Evolutionary conservation across 1,140 invertebrate genomes (phyloP).

Genomic region (Drosophila sp.): DNA sequence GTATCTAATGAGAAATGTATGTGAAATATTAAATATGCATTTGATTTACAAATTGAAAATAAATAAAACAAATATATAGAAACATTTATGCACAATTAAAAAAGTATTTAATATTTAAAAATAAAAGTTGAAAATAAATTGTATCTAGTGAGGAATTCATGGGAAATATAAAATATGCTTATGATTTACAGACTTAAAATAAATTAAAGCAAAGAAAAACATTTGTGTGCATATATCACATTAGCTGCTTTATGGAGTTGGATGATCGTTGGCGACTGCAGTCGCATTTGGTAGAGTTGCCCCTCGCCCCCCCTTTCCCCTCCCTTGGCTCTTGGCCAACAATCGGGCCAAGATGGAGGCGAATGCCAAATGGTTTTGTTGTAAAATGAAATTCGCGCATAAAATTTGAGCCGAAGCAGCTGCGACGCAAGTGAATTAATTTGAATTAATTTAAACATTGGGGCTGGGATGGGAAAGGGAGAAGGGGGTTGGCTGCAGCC

Average conservation of each 20-base stretch:
- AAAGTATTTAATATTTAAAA: no score
- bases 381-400: constrained; percentile 78
- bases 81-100: no score
- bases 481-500: constrained; percentile 14
- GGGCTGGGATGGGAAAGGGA: constrained; percentile 3
- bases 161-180: no score
- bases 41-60: no score
- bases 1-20: no score
- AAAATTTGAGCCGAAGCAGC: constrained; percentile 82
- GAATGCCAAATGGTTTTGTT: constrained; percentile 65
- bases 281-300: not conserved
- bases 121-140: no score
- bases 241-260: not conserved
- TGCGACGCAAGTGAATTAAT: constrained; percentile 81
- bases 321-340: not conserved
- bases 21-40: no score
- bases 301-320: not conserved
- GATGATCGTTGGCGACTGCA: not conserved
- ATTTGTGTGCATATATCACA: not conserved
- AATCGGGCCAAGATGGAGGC: constrained; percentile 2
- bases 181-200: no score
- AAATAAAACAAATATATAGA: no score
- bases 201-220: no score
- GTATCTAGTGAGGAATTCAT: no score
- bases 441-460: constrained; percentile 78